Evolutionary conservation across 2,797 vertebrate genomes (phyloP).

Genomic region (Sylvilagus floridanus): DNA sequence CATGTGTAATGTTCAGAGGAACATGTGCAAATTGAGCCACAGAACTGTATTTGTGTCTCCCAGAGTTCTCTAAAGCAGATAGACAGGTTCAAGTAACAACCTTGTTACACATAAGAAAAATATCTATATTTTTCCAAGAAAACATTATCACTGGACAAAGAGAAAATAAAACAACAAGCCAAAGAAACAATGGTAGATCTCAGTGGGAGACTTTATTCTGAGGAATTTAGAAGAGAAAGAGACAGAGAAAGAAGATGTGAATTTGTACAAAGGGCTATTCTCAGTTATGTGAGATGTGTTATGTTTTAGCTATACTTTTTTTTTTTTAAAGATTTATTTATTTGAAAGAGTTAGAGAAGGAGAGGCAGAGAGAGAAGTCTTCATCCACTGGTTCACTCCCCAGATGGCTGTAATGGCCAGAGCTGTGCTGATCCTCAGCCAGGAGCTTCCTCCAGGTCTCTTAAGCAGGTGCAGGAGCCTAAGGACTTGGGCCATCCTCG

Average conservation of each 20-base stretch:
- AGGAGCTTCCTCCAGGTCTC: too few species aligned
- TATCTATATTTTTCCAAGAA: not conserved
- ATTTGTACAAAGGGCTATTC: constrained; percentile 31
- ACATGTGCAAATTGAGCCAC: not conserved
- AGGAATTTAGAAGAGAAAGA: constrained; percentile 33
- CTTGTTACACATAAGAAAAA: not conserved
- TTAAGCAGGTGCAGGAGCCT: too few species aligned
- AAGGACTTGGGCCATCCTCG: too few species aligned
- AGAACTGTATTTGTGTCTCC: not conserved
- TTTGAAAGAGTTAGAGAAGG: too few species aligned
- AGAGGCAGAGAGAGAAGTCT: too few species aligned
- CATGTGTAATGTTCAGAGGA: not conserved
- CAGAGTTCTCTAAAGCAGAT: constrained; percentile 16
- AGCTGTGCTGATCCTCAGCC: too few species aligned
- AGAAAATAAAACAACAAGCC: not conserved
- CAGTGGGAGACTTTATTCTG: constrained; percentile 17
- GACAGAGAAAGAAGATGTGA: not conserved
- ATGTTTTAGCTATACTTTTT: not conserved
- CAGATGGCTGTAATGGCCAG: too few species aligned
- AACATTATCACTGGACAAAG: not conserved
- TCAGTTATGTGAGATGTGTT: not conserved
- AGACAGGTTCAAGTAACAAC: constrained; percentile 30
- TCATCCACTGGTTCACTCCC: too few species aligned
- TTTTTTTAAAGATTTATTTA: too few species aligned
- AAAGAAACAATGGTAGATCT: not conserved